Conservation (phyloP, 2,888 invertebrate genomes). For the Monoplex corrugatus region DNA sequence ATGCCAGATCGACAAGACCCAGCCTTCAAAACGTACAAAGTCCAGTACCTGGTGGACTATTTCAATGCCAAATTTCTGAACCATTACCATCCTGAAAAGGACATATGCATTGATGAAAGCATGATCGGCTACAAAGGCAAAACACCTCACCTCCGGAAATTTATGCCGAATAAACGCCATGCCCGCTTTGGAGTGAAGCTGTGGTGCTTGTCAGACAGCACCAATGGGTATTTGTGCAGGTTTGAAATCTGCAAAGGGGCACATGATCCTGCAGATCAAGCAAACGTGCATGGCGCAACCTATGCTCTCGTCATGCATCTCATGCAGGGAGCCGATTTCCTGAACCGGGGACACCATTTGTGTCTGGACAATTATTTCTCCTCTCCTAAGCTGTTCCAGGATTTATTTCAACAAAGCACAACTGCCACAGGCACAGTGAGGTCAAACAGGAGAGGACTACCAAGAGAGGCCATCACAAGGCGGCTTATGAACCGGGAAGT, state of each 20-base stretch:
- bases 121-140: slow-evolving; percentile 39
- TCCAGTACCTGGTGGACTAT: slow-evolving; percentile 25
- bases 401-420: too few species aligned
- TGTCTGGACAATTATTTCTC: too few species aligned
- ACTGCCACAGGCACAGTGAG: too few species aligned
- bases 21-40: slow-evolving; percentile 5
- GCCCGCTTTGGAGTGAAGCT: slow-evolving; percentile 17
- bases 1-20: background rate
- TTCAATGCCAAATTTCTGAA: background rate
- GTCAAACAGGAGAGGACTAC: too few species aligned
- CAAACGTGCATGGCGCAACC: too few species aligned
- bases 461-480: too few species aligned
- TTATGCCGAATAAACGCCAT: background rate
- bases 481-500: too few species aligned
- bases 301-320: too few species aligned
- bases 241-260: slow-evolving; percentile 11
- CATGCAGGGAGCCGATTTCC: too few species aligned
- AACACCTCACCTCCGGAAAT: background rate
- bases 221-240: background rate
- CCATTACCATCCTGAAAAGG: background rate
- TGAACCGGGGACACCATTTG: too few species aligned
- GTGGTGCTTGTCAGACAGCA: background rate
- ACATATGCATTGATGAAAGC: slow-evolving; percentile 40
- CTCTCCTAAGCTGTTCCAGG: too few species aligned
- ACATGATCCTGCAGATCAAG: too few species aligned